Percentiles rank a stretch among this genome's conserved stretches.
Conservation (phyloP, 2,888 invertebrate genomes). For the Agriopis aurantiaria region DNA sequence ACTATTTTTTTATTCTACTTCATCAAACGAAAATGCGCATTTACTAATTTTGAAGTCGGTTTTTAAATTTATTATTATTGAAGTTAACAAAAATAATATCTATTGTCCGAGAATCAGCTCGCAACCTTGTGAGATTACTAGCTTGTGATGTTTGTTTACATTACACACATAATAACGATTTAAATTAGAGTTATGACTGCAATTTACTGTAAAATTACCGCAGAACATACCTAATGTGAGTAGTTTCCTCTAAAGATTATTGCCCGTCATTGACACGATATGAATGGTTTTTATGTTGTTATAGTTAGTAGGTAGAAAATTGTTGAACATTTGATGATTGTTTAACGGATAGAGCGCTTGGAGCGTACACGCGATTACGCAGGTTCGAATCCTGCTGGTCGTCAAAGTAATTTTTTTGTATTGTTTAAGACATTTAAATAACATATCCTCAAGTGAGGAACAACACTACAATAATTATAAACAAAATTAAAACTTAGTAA, state of each 20-base stretch:
- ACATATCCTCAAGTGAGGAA: no score
- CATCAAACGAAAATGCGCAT: no score
- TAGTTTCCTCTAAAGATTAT: conserved; percentile 12
- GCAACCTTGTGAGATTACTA: conserved; percentile 5
- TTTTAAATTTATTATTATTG: neutral
- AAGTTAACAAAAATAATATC: neutral
- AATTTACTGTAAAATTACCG: conserved; percentile 17
- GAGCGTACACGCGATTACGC: neutral
- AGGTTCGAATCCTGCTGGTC: no score
- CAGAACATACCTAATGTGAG: conserved; percentile 6
- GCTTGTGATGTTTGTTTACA: conserved; percentile 8
- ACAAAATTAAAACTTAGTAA: no score
- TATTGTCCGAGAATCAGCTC: neutral
- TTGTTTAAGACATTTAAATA: no score
- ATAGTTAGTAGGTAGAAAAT: neutral
- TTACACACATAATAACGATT: neutral
- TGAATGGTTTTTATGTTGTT: conserved; percentile 2
- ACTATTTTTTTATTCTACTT: no score
- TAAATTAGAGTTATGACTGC: conserved; percentile 4
- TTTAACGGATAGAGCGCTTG: no score
- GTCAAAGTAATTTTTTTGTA: no score
- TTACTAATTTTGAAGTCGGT: no score
- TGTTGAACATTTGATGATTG: no score
- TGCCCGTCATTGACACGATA: conserved; percentile 5
- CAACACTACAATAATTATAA: no score